Base-by-base conservation (phyloP, 2,113 vertebrate species). In the Spermophilus dauricus region DNA sequence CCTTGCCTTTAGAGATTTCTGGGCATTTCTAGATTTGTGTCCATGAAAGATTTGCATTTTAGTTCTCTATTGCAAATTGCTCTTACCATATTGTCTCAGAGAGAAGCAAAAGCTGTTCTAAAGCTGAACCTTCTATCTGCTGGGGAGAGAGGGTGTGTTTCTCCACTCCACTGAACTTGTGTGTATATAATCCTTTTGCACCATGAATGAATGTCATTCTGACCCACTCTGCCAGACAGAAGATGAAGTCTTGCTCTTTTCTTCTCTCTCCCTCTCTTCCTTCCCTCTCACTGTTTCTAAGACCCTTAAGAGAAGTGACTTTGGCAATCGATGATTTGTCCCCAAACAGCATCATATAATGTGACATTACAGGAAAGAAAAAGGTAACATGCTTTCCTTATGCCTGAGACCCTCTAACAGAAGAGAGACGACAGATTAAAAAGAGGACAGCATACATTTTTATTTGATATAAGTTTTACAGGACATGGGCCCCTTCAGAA, bases 171-270 rank as follows among this genome's bases (percentile, higher is more conserved):
- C 95, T 96, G 97, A 65, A 76, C 96, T 30, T 51, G 76, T 63
- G 48, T 95, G 75, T 72, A 45, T 90, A 87, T 90, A 95, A 93
- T 82, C 37, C 73, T 96, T 98, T 97, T 88, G 93, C 89, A 81
- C 69, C 12, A 5, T 67, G 83, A 39, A 32, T 82, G 96, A 86
- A 93, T 63, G 28, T 78, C 97, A 95, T 97, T 96, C 91, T 95
- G 95, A 96, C 56, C 45, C 67, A 70, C 87, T 96, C 80, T 85
- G 67, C 42, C 65, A 94, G 94, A 4, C 22, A 73, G 13, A 28
- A 94, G 53, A 84, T 39, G 5, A 39, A 97, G 20, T 37, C 76
- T 82, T 67, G 65, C 2, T 69, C n/a, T 93, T 78, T 45, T 5
- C 22, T 75, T 88, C n/a, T 69, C 11, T 30, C 34, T 37, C 61